phyloP scores from a whole-genome alignment of 1,140 invertebrate species.

The Antheraea mylitta region DNA sequence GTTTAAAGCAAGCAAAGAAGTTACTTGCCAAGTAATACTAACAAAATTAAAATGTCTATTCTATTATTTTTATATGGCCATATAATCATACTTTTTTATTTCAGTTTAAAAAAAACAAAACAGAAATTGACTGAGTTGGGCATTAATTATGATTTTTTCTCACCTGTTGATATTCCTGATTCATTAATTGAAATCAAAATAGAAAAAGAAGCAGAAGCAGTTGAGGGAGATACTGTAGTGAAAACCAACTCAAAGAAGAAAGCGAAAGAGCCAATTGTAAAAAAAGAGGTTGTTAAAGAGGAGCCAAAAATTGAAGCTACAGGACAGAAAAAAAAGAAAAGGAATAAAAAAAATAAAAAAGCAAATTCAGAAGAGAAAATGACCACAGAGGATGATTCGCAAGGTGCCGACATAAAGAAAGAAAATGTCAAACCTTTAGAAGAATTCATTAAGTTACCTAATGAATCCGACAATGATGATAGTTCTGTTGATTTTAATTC shows the following conservation, averaged over 20 bases:
- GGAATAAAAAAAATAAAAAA: constrained; percentile 15
- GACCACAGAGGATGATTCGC: neutral
- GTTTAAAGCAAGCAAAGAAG: constrained; percentile 54
- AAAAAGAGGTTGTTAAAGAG: constrained; percentile 18
- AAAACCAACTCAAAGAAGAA: constrained; percentile 20
- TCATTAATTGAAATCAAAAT: constrained; percentile 31
- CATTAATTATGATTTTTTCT: constrained; percentile 73
- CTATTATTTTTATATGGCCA: neutral
- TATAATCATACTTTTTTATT: constrained; percentile 20
- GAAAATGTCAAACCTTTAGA: constrained; percentile 34
- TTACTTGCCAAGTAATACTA: constrained; percentile 51
- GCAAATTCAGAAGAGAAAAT: neutral
- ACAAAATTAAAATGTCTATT: neutral
- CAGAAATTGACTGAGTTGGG: constrained; percentile 56
- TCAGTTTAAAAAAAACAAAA: constrained; percentile 58
- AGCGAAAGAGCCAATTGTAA: constrained; percentile 21
- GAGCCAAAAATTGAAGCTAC: neutral
- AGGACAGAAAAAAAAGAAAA: constrained; percentile 15
- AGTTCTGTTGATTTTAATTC: constrained; percentile 56
- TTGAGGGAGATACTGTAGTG: constrained; percentile 21
- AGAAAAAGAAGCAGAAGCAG: constrained; percentile 18
- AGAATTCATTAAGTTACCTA: constrained; percentile 46
- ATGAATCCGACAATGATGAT: constrained; percentile 41
- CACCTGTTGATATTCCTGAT: constrained; percentile 68
- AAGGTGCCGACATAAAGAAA: constrained; percentile 20